These are phyloP conservation scores for Syrrhaptes paradoxus DNA, from an alignment of 2,113 vertebrate species.

Conservation along the genomic window DNA sequence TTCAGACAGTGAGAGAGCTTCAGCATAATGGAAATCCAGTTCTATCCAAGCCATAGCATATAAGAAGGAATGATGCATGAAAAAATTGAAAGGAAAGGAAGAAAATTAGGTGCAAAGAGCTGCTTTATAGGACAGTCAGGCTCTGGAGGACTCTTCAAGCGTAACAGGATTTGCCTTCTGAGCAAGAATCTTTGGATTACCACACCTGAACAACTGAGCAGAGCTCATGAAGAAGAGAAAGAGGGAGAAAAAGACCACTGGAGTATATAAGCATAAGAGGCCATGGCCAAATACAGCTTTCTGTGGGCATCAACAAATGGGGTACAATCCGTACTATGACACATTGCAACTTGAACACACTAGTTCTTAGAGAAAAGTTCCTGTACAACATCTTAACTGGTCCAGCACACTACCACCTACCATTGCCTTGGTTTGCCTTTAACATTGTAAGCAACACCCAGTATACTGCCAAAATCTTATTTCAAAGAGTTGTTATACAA, in stretches of 20 bases:
- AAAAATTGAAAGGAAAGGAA: constrained; percentile 14
- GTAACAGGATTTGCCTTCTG: constrained; percentile 38
- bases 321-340: neutral
- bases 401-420: neutral
- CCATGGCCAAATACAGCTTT: neutral
- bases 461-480: neutral
- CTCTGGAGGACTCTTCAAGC: constrained; percentile 23
- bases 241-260: neutral
- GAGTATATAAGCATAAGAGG: neutral
- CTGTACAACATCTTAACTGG: neutral
- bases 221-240: neutral
- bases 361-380: neutral
- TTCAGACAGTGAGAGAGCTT: neutral
- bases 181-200: constrained; percentile 31
- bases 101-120: constrained; percentile 39
- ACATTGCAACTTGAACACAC: neutral
- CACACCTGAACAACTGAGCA: constrained; percentile 11
- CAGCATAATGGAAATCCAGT: neutral
- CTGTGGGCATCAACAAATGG: neutral
- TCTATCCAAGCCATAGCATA: neutral
- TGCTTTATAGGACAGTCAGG: constrained; percentile 2
- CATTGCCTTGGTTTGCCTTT: neutral
- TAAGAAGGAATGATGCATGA: constrained; percentile 2
- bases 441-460: neutral
- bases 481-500: neutral